Evolutionary conservation across 1,140 invertebrate genomes (phyloP).

Genomic region (Dendroctonus ponderosae): DNA sequence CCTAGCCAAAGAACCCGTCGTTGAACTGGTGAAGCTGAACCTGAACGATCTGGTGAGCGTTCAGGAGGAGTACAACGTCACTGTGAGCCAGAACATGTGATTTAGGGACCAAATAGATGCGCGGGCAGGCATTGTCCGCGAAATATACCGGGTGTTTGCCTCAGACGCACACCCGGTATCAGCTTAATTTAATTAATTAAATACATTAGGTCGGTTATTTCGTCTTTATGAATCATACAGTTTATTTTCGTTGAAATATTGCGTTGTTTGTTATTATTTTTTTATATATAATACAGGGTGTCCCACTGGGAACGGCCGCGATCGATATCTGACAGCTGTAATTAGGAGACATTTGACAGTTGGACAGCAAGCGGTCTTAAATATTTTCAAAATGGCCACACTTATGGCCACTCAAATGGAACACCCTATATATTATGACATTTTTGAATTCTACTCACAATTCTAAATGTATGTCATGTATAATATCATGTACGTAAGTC

Average conservation of each 20-base stretch:
- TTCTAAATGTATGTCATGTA: no score
- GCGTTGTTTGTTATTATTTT: neutral
- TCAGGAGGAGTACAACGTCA: constrained; percentile 33
- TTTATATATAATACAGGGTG: neutral
- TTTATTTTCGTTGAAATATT: constrained; percentile 5
- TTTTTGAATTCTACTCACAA: no score
- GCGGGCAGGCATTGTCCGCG: constrained; percentile 16
- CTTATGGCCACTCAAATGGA: no score
- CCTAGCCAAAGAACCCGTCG: constrained; percentile 36
- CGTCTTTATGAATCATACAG: neutral
- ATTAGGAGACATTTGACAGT: no score
- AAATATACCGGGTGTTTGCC: neutral
- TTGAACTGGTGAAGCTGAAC: constrained; percentile 39
- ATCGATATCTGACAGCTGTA: no score
- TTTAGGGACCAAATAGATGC: constrained; percentile 41
- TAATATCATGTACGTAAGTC: no score
- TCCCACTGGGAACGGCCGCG: no score
- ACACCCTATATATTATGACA: no score
- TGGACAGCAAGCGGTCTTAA: no score
- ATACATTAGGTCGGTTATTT: neutral
- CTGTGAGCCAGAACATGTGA: constrained; percentile 29
- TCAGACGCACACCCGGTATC: neutral
- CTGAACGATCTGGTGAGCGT: constrained; percentile 38
- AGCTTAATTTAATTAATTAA: neutral
- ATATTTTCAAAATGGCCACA: no score